Evolutionary conservation across 2,888 invertebrate genomes (phyloP).

Genomic region (Deilephila porcellus): DNA sequence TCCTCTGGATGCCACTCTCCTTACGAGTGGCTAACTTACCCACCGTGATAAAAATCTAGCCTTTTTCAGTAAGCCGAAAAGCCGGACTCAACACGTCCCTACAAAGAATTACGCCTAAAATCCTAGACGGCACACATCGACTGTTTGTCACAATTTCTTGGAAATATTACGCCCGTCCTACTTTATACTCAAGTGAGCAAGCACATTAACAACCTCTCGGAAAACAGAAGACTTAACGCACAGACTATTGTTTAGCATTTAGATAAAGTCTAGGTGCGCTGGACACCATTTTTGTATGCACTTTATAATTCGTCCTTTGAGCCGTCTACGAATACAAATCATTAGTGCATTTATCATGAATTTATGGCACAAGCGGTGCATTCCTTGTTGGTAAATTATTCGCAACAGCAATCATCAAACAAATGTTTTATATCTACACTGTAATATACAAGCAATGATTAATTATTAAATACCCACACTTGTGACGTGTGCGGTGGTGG

Average conservation of each 20-base stretch:
- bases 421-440: neutral
- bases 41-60: too few species aligned
- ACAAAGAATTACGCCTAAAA: constrained; percentile 10
- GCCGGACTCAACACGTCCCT: neutral
- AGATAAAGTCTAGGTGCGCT: neutral
- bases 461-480: too few species aligned
- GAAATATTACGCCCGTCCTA: constrained; percentile 9
- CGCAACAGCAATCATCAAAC: too few species aligned
- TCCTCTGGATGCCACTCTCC: too few species aligned
- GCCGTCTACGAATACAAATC: neutral
- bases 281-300: neutral
- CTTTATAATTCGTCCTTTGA: neutral
- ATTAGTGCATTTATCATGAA: too few species aligned
- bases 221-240: constrained; percentile 5
- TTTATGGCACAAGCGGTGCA: too few species aligned
- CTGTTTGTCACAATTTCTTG: constrained; percentile 5
- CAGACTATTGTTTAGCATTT: constrained; percentile 14
- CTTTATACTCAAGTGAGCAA: constrained; percentile 4
- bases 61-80: neutral
- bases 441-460: neutral
- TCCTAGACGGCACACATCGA: constrained; percentile 9
- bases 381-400: too few species aligned
- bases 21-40: too few species aligned
- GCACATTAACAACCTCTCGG: constrained; percentile 1
- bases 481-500: too few species aligned